Conservation (phyloP, 2,797 vertebrate species). For the Huso huso region DNA sequence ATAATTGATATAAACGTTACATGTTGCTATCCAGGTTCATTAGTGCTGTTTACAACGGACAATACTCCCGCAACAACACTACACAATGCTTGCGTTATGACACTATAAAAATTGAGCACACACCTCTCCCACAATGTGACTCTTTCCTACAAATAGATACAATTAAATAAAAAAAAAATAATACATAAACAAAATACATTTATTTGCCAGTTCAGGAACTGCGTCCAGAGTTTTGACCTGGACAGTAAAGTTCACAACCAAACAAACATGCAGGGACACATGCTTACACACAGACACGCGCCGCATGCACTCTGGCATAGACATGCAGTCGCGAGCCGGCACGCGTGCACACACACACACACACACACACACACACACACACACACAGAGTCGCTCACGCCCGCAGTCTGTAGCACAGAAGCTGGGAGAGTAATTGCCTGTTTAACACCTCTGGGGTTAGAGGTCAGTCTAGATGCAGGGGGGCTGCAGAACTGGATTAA, state of each 20-base stretch:
- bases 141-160: no score
- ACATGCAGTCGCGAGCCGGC: background rate
- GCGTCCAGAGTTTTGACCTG: no score
- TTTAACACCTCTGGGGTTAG: constrained; percentile 59
- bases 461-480: constrained; percentile 47
- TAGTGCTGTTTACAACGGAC: no score
- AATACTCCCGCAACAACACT: no score
- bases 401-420: constrained; percentile 40
- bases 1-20: no score
- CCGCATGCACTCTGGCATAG: background rate
- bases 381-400: background rate
- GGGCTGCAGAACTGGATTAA: constrained; percentile 50
- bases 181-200: no score
- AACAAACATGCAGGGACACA: background rate
- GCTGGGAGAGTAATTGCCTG: constrained; percentile 60
- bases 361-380: background rate
- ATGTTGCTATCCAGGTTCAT: no score
- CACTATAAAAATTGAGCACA: no score
- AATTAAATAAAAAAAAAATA: no score
- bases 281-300: background rate
- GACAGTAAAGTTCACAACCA: background rate
- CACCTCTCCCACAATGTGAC: no score
- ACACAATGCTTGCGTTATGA: no score
- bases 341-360: background rate
- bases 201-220: no score